phyloP scores from a whole-genome alignment of 2,888 invertebrate species.

The Drosophila dives region DNA sequence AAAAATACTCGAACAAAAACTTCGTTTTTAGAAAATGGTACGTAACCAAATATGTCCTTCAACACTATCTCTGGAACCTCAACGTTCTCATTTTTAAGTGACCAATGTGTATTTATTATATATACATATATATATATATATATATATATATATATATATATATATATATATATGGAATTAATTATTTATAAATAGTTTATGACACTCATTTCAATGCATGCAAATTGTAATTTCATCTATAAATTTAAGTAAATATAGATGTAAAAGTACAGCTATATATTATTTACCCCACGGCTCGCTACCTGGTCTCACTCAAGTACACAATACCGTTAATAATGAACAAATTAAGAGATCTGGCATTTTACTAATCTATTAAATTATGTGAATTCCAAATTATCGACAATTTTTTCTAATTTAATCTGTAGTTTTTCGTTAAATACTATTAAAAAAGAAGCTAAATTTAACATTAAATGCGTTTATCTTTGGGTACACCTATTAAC shows the following conservation, averaged over 20 bases:
- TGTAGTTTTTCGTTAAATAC: constrained; percentile 13
- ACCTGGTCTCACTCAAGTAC: constrained; percentile 15
- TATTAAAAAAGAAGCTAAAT: constrained; percentile 27
- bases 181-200: constrained; percentile 40
- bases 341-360: constrained; percentile 16
- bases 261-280: constrained; percentile 54
- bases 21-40: too few relatives aligned
- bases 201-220: constrained; percentile 19
- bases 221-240: constrained; percentile 22
- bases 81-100: background rate
- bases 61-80: background rate
- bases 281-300: constrained; percentile 24
- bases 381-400: constrained; percentile 12
- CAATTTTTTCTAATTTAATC: constrained; percentile 9
- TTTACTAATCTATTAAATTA: constrained; percentile 30
- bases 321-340: constrained; percentile 8
- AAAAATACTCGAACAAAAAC: background rate
- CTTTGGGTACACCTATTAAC: background rate
- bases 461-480: constrained; percentile 3
- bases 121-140: background rate
- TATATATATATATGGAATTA: constrained; percentile 23
- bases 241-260: constrained; percentile 38
- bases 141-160: constrained; percentile 19
- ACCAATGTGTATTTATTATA: background rate
- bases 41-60: background rate